Conservation (phyloP, 2,113 vertebrate species). For the Nerophis lumbriciformis region DNA sequence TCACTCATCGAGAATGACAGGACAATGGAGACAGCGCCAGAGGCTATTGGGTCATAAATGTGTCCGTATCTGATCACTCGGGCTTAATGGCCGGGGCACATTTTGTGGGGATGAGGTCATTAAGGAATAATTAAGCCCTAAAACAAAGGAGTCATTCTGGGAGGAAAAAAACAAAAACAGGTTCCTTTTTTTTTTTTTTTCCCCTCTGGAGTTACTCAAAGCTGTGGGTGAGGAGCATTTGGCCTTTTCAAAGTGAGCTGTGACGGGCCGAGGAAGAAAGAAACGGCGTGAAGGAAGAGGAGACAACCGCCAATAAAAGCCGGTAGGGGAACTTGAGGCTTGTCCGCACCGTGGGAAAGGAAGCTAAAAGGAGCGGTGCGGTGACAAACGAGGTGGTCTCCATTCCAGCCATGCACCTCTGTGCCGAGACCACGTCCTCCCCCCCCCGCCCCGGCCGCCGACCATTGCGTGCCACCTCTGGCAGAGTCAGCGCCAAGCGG, state of each 20-base stretch:
- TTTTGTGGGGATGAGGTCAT: slow-evolving; percentile 68
- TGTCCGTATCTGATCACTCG: slow-evolving; percentile 53
- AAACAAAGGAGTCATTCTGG: slow-evolving; percentile 65
- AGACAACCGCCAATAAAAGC: slow-evolving; percentile 47
- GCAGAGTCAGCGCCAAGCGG: slow-evolving; percentile 19
- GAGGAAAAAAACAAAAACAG: slow-evolving; percentile 18
- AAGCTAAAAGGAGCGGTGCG: slow-evolving; percentile 35
- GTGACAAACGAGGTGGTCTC: slow-evolving; percentile 25
- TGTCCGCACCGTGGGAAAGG: slow-evolving; percentile 56
- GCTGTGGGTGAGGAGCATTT: slow-evolving; percentile 46
- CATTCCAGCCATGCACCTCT: slow-evolving; percentile 30
- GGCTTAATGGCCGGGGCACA: slow-evolving; percentile 49
- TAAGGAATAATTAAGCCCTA: slow-evolving; percentile 65
- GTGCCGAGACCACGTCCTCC: slow-evolving; percentile 29
- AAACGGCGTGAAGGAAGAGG: slow-evolving; percentile 28
- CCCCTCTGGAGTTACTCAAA: slow-evolving; percentile 50
- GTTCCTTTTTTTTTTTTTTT: slow-evolving; percentile 42
- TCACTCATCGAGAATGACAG: slow-evolving; percentile 60
- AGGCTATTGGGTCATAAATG: slow-evolving; percentile 64
- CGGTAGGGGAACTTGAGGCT: slow-evolving; percentile 26
- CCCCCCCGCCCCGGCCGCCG: neutral
- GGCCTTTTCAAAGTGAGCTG: slow-evolving; percentile 63
- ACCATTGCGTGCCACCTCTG: neutral
- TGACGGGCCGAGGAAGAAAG: slow-evolving; percentile 36
- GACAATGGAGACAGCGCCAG: slow-evolving; percentile 53